Evolutionary conservation across 1,140 invertebrate genomes (phyloP), one percentile per base, ranked within the genome.

Genomic region (Tetragnatha versicolor): DNA sequence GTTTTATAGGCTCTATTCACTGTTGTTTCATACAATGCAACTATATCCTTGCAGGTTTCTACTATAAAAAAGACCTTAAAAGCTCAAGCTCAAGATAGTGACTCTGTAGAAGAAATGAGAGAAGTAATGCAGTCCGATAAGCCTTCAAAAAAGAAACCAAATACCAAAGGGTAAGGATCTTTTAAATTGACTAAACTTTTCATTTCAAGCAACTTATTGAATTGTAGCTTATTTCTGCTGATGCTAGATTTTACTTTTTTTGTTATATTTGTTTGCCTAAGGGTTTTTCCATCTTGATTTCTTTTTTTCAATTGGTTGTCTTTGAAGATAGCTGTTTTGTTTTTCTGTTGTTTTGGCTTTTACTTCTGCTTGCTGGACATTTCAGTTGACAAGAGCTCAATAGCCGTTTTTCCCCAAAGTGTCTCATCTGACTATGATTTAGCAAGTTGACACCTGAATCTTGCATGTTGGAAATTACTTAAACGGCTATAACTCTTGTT

Each of bases 11-110:
- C n/a, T n/a, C n/a, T n/a, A n/a, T n/a, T n/a, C n/a, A n/a, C n/a
- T n/a, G n/a, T n/a, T n/a, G n/a, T n/a, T n/a, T n/a, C n/a, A n/a
- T n/a, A n/a, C n/a, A n/a, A n/a, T n/a, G n/a, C n/a, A n/a, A n/a
- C n/a, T n/a, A n/a, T 58, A 10, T 17, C 17, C 7, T 61, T 60
- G 3, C 9, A 93, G 92, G 90, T 94, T 75, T 82, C 88, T 35
- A 93, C 92, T 85, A 91, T 94, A 76, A 94, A 93, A 86, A 94
- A 94, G 84, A 92, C 91, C 6, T 85, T 94, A 20, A 94, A 94
- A 85, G 90, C 89, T 25, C 91, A 93, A 86, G 86, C 89, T 2
- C 90, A 92, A 83, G 91, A 90, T 55, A 86, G 89, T 12, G 90
- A 88, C 22, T 88, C 89, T 87, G 85, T 84, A 6, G 86, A 85